A percentile compares a stretch with the other conserved stretches of the same genome.
phyloP scores from a whole-genome alignment of 2,888 invertebrate genomes.

The Tipula vernalis region DNA sequence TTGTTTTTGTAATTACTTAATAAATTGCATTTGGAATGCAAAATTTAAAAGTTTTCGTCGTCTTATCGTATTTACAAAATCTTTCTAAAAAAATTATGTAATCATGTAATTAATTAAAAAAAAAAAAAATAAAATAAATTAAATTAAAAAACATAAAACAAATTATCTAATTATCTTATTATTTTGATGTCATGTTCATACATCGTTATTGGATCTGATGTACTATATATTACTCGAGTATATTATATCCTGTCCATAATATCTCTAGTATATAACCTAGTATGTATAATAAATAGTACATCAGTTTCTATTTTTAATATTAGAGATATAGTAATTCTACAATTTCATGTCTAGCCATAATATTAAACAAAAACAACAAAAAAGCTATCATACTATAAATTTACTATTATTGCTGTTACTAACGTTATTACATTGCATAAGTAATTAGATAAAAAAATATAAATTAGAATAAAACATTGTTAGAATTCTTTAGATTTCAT shows the following conservation, averaged over 20 bases:
- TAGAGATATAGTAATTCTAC: neutral
- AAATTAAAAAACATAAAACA: neutral
- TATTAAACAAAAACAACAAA: neutral
- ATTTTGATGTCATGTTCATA: neutral
- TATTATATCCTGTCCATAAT: neutral
- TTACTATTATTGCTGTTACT: neutral
- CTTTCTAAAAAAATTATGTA: neutral
- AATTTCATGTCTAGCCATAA: neutral
- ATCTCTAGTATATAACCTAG: neutral
- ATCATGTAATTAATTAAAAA: neutral
- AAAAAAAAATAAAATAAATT: neutral
- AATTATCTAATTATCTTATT: neutral
- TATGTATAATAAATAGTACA: neutral
- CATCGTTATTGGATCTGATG: neutral
- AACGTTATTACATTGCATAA: neutral
- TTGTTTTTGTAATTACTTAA: neutral
- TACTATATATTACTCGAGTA: neutral
- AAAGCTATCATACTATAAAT: neutral
- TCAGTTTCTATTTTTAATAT: neutral
- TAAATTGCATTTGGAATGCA: neutral
- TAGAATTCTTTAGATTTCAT: neutral
- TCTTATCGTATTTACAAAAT: neutral
- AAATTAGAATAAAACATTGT: neutral
- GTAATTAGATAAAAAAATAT: neutral
- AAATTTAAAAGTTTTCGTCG: neutral